A percentile compares a stretch with the other conserved stretches of the same genome.
Evolutionary conservation across 2,888 invertebrate species (phyloP).

Genomic region (Acleris literana): DNA sequence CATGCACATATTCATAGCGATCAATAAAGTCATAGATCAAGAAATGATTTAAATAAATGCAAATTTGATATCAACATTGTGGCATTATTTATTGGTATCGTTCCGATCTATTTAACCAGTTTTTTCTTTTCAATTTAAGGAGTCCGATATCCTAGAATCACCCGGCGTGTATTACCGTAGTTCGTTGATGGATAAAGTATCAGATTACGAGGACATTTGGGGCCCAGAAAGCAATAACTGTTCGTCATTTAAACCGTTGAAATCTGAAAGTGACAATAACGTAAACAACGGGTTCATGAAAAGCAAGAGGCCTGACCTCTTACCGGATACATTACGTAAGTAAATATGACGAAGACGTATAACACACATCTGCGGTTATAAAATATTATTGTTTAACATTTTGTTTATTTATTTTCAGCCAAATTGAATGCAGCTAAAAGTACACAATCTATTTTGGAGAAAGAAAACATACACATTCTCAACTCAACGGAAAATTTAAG

Average conservation of each 20-base stretch:
- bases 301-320: slow-evolving; percentile 83
- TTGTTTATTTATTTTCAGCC: slow-evolving; percentile 55
- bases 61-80: neutral
- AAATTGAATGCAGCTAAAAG: slow-evolving; percentile 75
- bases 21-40: slow-evolving; percentile 6
- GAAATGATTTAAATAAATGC: no score
- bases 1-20: slow-evolving; percentile 46
- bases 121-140: slow-evolving; percentile 67
- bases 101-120: slow-evolving; percentile 10
- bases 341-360: slow-evolving; percentile 36
- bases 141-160: slow-evolving; percentile 93
- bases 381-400: slow-evolving; percentile 1
- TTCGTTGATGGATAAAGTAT: slow-evolving; percentile 94
- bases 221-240: slow-evolving; percentile 84
- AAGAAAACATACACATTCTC: slow-evolving; percentile 72
- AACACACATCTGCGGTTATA: neutral
- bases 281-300: slow-evolving; percentile 79
- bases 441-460: slow-evolving; percentile 75
- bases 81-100: neutral
- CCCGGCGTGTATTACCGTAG: slow-evolving; percentile 92
- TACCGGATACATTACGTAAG: slow-evolving; percentile 84
- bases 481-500: slow-evolving; percentile 73
- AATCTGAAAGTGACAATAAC: slow-evolving; percentile 68
- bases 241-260: slow-evolving; percentile 76
- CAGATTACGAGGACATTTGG: slow-evolving; percentile 98